Percentiles rank a stretch among this genome's conserved stretches.
Conservation (phyloP, 2,888 invertebrate genomes). For the Hydrotaea cyrtoneurina region DNA sequence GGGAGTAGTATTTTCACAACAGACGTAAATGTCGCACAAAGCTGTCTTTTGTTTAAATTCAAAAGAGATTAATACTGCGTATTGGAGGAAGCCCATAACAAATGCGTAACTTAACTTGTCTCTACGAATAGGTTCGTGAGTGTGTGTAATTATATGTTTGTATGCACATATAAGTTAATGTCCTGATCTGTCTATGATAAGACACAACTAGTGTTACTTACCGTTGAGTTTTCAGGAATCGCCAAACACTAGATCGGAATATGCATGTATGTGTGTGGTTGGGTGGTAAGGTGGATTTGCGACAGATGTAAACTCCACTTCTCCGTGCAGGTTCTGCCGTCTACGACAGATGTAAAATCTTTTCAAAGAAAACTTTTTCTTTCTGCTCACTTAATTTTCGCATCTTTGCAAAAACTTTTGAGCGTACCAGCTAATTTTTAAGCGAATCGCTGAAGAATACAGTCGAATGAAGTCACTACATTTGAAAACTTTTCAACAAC, state of each 20-base stretch:
- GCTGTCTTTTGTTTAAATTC: constrained; percentile 17
- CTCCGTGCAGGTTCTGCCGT: background rate
- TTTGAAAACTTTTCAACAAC: constrained; percentile 37
- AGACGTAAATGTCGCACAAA: background rate
- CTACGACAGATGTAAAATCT: constrained; percentile 59
- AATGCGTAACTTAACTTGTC: background rate
- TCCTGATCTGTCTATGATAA: background rate
- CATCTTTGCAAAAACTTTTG: constrained; percentile 34
- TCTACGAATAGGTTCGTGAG: background rate
- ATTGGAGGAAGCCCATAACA: constrained; percentile 28
- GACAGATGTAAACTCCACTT: too few species aligned
- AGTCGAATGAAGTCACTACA: constrained; percentile 48
- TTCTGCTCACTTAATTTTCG: constrained; percentile 37
- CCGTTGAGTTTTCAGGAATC: background rate
- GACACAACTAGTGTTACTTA: too few species aligned
- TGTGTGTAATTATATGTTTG: too few species aligned
- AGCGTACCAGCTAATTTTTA: constrained; percentile 59
- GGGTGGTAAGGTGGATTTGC: too few species aligned
- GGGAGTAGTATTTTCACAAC: constrained; percentile 23
- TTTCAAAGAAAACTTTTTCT: constrained; percentile 44
- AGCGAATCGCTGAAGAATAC: constrained; percentile 42
- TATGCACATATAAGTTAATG: background rate
- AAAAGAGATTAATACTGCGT: background rate
- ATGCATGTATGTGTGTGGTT: too few species aligned
- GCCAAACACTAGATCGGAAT: too few species aligned